A percentile compares a stretch with the other conserved stretches of the same genome.
phyloP scores from a whole-genome alignment of 1,140 invertebrate genomes.

The Penaeus japonicus region DNA sequence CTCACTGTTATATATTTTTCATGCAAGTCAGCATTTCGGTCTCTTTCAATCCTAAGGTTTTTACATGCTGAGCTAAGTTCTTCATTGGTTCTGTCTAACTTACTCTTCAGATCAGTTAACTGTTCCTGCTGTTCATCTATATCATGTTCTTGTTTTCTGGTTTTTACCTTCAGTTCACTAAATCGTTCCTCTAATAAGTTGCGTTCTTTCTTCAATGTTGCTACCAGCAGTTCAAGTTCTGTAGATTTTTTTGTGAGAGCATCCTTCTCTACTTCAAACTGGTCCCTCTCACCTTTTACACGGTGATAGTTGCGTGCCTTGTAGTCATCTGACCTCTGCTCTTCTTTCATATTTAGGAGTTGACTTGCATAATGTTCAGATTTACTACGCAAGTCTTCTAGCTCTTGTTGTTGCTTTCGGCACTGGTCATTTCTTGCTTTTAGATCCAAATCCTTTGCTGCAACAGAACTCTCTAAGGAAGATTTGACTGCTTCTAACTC shows the following conservation, averaged over 20 bases:
- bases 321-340: constrained; percentile 50
- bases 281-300: constrained; percentile 48
- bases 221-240: constrained; percentile 24
- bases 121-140: constrained; percentile 22
- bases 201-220: constrained; percentile 45
- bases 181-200: constrained; percentile 42
- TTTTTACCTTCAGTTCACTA: constrained; percentile 25
- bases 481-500: constrained; percentile 34
- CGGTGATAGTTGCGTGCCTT: constrained; percentile 46
- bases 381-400: constrained; percentile 35
- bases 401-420: neutral
- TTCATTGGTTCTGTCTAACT: constrained; percentile 29
- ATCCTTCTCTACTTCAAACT: constrained; percentile 33
- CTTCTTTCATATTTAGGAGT: constrained; percentile 33
- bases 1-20: constrained; percentile 41
- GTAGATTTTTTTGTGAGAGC: constrained; percentile 8
- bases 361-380: constrained; percentile 47
- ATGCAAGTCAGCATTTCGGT: constrained; percentile 45
- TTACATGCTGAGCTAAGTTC: constrained; percentile 24
- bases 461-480: constrained; percentile 27
- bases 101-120: constrained; percentile 16
- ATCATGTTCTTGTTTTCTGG: constrained; percentile 47
- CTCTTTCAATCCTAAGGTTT: constrained; percentile 32
- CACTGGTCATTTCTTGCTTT: constrained; percentile 16
- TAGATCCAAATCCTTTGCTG: constrained; percentile 22